phyloP scores from a whole-genome alignment of 2,888 invertebrate species.

The Elaeidobius kamerunicus region DNA sequence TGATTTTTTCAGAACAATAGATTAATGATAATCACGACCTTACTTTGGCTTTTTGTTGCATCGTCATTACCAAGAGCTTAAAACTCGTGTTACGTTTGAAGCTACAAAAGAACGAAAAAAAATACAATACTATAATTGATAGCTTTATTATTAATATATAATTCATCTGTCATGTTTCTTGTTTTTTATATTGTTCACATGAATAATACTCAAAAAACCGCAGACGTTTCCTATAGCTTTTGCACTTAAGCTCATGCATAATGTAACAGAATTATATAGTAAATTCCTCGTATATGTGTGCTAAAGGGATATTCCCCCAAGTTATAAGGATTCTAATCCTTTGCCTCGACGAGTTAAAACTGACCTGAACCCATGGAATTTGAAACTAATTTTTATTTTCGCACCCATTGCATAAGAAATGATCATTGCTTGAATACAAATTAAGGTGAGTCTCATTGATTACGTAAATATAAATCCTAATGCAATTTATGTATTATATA shows the following conservation, averaged over 20 bases:
- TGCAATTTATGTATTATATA: too few species aligned
- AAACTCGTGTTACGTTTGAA: background rate
- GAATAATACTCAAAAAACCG: too few species aligned
- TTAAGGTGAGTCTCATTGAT: too few species aligned
- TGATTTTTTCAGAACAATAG: slow-evolving; percentile 16
- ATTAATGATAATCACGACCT: slow-evolving; percentile 14
- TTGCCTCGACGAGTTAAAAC: slow-evolving; percentile 2
- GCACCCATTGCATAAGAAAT: too few species aligned
- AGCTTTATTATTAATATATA: too few species aligned
- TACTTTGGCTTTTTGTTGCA: background rate
- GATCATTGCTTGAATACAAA: too few species aligned
- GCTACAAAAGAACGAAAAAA: background rate
- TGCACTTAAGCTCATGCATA: slow-evolving; percentile 16
- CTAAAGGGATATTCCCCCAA: slow-evolving; percentile 7
- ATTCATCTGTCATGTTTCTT: too few species aligned
- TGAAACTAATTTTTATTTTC: background rate
- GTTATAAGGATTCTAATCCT: slow-evolving; percentile 16
- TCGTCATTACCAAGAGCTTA: too few species aligned
- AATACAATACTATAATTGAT: too few species aligned
- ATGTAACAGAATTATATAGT: slow-evolving; percentile 13
- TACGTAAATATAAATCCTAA: too few species aligned
- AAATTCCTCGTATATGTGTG: slow-evolving; percentile 10
- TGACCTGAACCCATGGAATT: slow-evolving; percentile 1
- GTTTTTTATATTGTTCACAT: too few species aligned
- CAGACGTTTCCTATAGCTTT: slow-evolving; percentile 6